phyloP scores from a whole-genome alignment of 2,888 invertebrate species.

The Resseliella maxima region DNA sequence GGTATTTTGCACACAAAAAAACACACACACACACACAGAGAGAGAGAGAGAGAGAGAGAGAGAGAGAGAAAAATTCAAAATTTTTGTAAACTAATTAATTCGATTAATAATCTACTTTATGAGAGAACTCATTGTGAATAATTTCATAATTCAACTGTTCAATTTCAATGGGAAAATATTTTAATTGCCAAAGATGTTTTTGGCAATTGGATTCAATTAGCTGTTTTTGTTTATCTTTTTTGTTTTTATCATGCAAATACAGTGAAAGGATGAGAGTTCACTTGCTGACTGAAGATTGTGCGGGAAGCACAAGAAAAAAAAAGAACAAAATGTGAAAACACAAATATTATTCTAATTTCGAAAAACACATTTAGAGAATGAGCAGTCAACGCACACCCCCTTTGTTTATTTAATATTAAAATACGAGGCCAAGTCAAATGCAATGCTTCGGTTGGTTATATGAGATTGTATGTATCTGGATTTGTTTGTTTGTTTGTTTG shows the following conservation, averaged over 20 bases:
- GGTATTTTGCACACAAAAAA: too few species aligned
- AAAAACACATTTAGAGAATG: not conserved
- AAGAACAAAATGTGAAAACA: not conserved
- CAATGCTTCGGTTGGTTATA: not conserved
- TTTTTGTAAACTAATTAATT: not conserved
- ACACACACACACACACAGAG: too few species aligned
- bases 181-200: not conserved
- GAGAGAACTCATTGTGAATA: too few species aligned
- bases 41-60: not conserved
- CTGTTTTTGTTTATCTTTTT: conserved; percentile 32
- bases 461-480: not conserved
- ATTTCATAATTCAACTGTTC: too few species aligned
- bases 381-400: not conserved
- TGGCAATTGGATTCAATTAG: not conserved
- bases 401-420: conserved; percentile 55
- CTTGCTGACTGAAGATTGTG: not conserved
- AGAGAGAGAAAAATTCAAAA: not conserved
- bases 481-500: conserved; percentile 1
- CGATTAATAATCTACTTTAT: not conserved
- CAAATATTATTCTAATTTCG: conserved; percentile 16
- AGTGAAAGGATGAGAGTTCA: not conserved
- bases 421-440: conserved; percentile 37
- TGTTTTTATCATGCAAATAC: conserved; percentile 4
- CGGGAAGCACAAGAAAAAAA: not conserved
- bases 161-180: not conserved